Evolutionary conservation across 2,113 vertebrate genomes (phyloP).

Genomic region (Electrona antarctica): DNA sequence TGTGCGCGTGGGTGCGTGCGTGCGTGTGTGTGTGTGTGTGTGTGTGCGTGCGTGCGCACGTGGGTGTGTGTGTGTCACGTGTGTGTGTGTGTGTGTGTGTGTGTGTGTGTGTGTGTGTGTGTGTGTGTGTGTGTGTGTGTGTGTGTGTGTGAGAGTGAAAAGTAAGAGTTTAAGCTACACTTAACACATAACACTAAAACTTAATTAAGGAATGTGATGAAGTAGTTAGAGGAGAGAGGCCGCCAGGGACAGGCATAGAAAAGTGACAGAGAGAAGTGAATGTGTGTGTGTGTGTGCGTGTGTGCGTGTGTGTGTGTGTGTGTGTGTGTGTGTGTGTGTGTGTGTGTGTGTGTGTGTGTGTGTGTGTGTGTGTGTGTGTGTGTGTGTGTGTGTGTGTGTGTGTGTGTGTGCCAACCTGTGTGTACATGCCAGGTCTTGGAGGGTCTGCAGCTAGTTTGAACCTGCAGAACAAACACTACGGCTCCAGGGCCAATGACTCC

Average conservation of each 20-base stretch:
- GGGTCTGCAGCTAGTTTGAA: constrained; percentile 39
- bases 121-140: background rate
- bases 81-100: background rate
- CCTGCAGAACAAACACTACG: constrained; percentile 60
- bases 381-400: constrained; percentile 16
- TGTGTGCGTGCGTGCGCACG: background rate
- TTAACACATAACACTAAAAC: too few species aligned
- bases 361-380: constrained; percentile 11
- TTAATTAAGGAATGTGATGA: constrained; percentile 21
- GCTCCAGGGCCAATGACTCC: constrained; percentile 27
- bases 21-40: constrained; percentile 9
- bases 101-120: too few species aligned
- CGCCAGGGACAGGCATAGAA: background rate
- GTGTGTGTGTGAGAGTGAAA: background rate
- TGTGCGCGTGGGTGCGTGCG: background rate
- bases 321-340: background rate
- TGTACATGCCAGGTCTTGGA: constrained; percentile 44
- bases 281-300: too few species aligned
- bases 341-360: constrained; percentile 8
- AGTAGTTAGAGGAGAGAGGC: background rate
- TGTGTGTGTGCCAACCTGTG: constrained; percentile 44
- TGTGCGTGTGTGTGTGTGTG: constrained; percentile 14
- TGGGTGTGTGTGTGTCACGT: background rate
- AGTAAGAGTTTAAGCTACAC: background rate
- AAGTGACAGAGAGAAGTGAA: background rate